Evolutionary conservation across 1,140 invertebrate genomes (phyloP), one percentile per base, ranked within the genome.

Genomic region (Druon quercuslanigerum): DNA sequence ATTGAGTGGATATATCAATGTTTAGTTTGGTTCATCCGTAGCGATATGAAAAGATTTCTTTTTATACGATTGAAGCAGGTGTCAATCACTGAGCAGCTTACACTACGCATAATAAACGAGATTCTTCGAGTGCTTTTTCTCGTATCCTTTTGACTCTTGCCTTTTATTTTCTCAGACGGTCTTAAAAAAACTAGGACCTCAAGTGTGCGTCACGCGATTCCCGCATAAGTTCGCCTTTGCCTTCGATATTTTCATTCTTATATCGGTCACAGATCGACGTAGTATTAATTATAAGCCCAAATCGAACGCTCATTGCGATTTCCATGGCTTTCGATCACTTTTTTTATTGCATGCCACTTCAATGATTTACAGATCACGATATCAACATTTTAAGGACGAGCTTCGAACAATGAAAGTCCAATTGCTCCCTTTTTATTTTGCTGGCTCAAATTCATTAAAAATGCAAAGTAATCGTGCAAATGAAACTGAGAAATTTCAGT

Each of bases 51-150:
- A 60, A 14, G 74, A 54, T 72, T n/a, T 25, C 78, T 79, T 77
- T 78, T 78, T 60, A 73, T 46, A 19, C 50, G 16, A 76, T 66
- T 66, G 60, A 66, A 66, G 60, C 25, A 84, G 73, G 85, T 85
- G 85, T 85, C 85, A 85, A 84, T 86, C 85, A 86, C 71, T 70
- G 81, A 79, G 79, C 80, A 80, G 83, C 82, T 85, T 86, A 85
- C 80, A 80, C 78, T 82, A 78, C 79, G 85, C 85, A 85, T 84
- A 84, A 84, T 85, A 84, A 85, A 84, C 83, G 71, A 83, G 81
- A 80, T 80, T 83, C 77, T 71, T 82, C 80, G 80, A 84, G 82
- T 85, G 85, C 83, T 82, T 86, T 85, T 86, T 85, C 82, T 79
- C 82, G 82, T 84, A 82, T 71, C 66, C 46, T 57, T 66, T 66